Conservation (phyloP, 1,140 invertebrate species). For the Mamestra configurata region DNA sequence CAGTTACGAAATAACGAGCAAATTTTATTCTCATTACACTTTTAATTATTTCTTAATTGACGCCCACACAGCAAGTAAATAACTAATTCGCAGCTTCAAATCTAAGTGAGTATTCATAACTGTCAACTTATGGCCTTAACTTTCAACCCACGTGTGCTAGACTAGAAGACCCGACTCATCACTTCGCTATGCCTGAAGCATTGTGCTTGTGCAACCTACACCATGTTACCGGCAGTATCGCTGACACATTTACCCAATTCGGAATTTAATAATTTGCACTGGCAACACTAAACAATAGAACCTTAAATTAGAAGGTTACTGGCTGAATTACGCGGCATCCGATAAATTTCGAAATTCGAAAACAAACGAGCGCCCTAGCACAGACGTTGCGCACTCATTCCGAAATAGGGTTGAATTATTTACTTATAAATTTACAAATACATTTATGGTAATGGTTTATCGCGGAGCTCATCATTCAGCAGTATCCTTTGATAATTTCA, state of each 20-base stretch:
- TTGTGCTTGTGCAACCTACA: conserved; percentile 77
- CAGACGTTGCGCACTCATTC: conserved; percentile 22
- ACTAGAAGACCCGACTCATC: conserved; percentile 76
- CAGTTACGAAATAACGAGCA: conserved; percentile 43
- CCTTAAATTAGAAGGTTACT: conserved; percentile 74
- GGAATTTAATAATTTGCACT: conserved; percentile 76
- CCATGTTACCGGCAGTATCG: conserved; percentile 62
- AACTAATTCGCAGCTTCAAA: conserved; percentile 55
- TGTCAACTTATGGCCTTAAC: conserved; percentile 80
- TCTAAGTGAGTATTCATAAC: conserved; percentile 69
- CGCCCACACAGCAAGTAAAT: conserved; percentile 66
- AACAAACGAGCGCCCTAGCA: conserved; percentile 24
- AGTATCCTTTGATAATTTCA: conserved; percentile 46
- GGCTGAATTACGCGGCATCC: conserved; percentile 61
- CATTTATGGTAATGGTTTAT: conserved; percentile 42
- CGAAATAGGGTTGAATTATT: conserved; percentile 43
- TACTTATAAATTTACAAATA: conserved; percentile 39
- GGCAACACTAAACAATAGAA: conserved; percentile 77
- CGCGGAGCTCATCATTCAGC: conserved; percentile 35
- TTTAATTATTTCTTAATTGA: conserved; percentile 59
- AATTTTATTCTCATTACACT: conserved; percentile 54
- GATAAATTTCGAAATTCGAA: conserved; percentile 64
- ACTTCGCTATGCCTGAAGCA: conserved; percentile 71
- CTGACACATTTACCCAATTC: conserved; percentile 78
- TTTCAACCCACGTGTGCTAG: conserved; percentile 73